Percentiles rank a stretch among this genome's conserved stretches.
phyloP scores from a whole-genome alignment of 2,888 invertebrate species.

The Nomada goodeniana region DNA sequence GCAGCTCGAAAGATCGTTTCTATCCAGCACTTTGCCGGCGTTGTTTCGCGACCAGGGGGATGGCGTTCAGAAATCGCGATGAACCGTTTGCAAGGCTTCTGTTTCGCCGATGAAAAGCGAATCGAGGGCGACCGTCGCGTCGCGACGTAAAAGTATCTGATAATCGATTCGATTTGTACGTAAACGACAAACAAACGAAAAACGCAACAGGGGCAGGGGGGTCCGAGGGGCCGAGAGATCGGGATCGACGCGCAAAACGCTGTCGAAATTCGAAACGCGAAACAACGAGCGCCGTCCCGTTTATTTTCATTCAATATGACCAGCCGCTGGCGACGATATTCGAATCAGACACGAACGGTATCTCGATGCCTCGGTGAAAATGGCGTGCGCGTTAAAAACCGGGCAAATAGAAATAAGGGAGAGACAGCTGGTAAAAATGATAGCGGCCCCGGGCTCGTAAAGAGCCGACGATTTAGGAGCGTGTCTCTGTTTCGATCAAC shows the following conservation, averaged over 20 bases:
- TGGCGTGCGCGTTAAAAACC: conserved; percentile 29
- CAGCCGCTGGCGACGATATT: conserved; percentile 40
- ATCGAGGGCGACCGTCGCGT: conserved; percentile 16
- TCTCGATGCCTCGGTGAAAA: conserved; percentile 26
- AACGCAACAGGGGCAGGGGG: background rate
- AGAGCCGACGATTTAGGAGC: conserved; percentile 41
- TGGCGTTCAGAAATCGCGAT: conserved; percentile 11
- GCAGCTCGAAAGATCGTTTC: background rate
- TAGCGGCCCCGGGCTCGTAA: conserved; percentile 23
- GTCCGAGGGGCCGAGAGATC: conserved; percentile 16
- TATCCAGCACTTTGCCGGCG: background rate
- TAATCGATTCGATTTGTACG: conserved; percentile 47
- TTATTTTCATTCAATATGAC: conserved; percentile 61
- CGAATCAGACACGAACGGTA: conserved; percentile 49
- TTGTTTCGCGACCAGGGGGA: background rate
- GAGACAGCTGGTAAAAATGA: conserved; percentile 9
- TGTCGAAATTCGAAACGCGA: conserved; percentile 20
- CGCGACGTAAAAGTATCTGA: conserved; percentile 32
- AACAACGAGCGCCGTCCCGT: conserved; percentile 10
- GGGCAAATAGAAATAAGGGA: conserved; percentile 49
- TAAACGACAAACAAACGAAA: conserved; percentile 18
- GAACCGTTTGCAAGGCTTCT: conserved; percentile 45
- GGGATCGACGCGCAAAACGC: conserved; percentile 24
- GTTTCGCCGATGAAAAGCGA: conserved; percentile 41
- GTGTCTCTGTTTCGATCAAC: conserved; percentile 32